phyloP scores from a whole-genome alignment of 2,888 invertebrate species.

The Hylaea fasciaria region DNA sequence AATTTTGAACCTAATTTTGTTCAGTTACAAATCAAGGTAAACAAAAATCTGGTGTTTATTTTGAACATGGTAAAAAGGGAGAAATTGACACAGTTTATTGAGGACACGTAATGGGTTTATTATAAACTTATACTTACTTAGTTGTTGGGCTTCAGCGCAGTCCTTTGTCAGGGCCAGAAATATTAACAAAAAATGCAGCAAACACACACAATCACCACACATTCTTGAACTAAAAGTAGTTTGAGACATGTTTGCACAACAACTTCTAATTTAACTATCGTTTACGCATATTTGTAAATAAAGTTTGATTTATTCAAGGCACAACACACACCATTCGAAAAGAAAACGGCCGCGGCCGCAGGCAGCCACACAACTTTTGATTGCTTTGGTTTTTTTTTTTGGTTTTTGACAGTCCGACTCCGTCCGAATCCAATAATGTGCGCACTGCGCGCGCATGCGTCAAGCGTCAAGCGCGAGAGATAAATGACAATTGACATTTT shows the following conservation, averaged over 20 bases:
- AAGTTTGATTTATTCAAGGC: slow-evolving; percentile 27
- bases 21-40: no score
- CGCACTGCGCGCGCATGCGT: no score
- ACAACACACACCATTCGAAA: slow-evolving; percentile 30
- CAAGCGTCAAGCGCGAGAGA: no score
- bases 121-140: slow-evolving; percentile 63
- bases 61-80: no score
- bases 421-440: no score
- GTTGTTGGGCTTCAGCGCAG: slow-evolving; percentile 64
- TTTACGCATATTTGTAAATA: slow-evolving; percentile 37
- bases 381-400: no score
- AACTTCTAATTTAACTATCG: slow-evolving; percentile 30
- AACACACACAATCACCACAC: slow-evolving; percentile 67
- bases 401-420: no score
- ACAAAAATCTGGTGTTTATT: no score
- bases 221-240: slow-evolving; percentile 65
- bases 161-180: slow-evolving; percentile 74
- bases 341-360: slow-evolving; percentile 30
- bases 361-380: slow-evolving; percentile 16
- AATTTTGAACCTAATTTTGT: no score
- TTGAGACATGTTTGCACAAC: slow-evolving; percentile 51
- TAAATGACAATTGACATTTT: no score
- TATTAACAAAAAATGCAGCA: slow-evolving; percentile 72
- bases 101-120: background rate
- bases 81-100: background rate